Conservation (phyloP, 2,113 vertebrate genomes). For the Motacilla alba region DNA sequence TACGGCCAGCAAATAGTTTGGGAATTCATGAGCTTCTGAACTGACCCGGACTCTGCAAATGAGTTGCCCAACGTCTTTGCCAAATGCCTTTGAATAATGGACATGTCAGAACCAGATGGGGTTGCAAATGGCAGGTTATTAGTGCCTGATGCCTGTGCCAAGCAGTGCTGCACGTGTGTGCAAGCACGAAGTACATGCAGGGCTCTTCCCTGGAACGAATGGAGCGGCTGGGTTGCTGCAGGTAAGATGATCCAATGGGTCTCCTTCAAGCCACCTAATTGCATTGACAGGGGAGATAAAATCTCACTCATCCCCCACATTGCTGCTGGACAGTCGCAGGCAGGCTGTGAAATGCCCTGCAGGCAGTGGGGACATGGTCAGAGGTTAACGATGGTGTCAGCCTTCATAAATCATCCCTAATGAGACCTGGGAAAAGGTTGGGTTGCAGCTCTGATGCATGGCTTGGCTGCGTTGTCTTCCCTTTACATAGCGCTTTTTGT, state of each 20-base stretch:
- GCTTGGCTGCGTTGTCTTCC: background rate
- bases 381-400: conserved; percentile 37
- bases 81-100: conserved; percentile 53
- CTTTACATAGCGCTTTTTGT: background rate
- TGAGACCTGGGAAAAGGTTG: background rate
- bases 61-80: conserved; percentile 44
- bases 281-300: background rate
- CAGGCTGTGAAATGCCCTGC: background rate
- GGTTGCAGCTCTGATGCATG: background rate
- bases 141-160: background rate
- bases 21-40: conserved; percentile 46
- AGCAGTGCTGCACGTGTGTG: background rate
- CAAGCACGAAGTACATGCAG: accelerated
- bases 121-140: conserved; percentile 7
- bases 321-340: background rate
- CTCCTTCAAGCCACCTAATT: background rate
- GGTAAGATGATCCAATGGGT: background rate
- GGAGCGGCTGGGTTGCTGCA: background rate
- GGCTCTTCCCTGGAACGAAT: accelerated
- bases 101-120: conserved; percentile 1
- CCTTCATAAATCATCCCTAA: conserved; percentile 48
- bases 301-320: accelerated
- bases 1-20: background rate
- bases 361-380: background rate
- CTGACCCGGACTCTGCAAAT: conserved; percentile 20